These are phyloP conservation scores for Pipistrellus pipistrellus DNA, from an alignment of 2,797 vertebrate genomes.

Conservation along the genomic window DNA sequence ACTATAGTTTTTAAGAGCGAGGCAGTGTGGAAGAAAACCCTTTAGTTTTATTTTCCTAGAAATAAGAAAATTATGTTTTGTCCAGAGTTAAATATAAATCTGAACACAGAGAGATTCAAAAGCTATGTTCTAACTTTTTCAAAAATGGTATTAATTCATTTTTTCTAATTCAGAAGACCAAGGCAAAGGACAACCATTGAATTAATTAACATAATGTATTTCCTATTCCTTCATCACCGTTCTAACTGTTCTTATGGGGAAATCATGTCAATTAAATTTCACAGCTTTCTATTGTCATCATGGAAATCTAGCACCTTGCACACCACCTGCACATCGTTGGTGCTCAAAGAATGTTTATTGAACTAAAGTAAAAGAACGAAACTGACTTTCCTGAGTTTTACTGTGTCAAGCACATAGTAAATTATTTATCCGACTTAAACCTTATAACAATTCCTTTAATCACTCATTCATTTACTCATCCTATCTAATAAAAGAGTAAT, in stretches of 20 bases:
- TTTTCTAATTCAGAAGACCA: constrained; percentile 25
- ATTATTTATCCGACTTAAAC: neutral
- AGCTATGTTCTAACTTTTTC: neutral
- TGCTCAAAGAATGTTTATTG: neutral
- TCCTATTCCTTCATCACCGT: neutral
- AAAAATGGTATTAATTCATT: constrained; percentile 42
- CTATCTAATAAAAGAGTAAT: no score
- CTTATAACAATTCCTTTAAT: neutral
- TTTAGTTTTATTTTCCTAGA: constrained; percentile 59
- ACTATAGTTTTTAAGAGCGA: constrained; percentile 40
- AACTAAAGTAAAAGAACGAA: neutral
- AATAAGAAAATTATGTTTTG: constrained; percentile 29
- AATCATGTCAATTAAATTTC: neutral
- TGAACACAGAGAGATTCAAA: constrained; percentile 37
- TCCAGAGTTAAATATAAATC: constrained; percentile 47
- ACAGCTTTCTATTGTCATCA: neutral
- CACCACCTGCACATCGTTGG: neutral
- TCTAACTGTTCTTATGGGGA: neutral
- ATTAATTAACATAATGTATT: constrained; percentile 39
- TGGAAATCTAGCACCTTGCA: neutral
- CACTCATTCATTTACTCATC: neutral
- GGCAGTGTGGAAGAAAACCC: neutral
- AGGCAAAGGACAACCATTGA: constrained; percentile 24
- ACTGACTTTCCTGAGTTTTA: neutral
- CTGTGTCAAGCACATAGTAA: neutral